Evolutionary conservation across 1,140 invertebrate genomes (phyloP), one percentile per base, ranked within the genome.

Genomic region (Pogonomyrmex barbatus): DNA sequence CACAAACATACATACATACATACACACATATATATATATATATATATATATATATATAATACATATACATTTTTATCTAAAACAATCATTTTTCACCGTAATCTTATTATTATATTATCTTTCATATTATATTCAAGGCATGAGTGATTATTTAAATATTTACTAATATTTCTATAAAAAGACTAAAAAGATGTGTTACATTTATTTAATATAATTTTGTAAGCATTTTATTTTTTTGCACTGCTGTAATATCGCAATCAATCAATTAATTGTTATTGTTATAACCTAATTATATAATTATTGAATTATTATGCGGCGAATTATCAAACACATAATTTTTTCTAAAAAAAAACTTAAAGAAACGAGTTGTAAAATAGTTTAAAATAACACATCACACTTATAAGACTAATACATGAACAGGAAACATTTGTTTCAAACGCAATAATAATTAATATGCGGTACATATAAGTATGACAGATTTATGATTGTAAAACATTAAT

Each of bases 401-500:
- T 24, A 36, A 36, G 30, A 62, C 36, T 36, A 17, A 36, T 33
- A 56, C 6, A 6, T 56, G 9, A 60, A 33, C 30, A 14, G 30
- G 14, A 60, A 14, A 60, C 30, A 62, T 36, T 62, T 62, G 33
- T 12, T 17, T 62, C 33, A 17, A 62, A 17, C 33, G 14, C 14
- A 36, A 62, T 36, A 4, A 56, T n/a, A 56, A 54, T 14, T 17
- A 60, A 36, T 14, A 36, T 1, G 17, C 12, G 36, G 14, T 36
- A 12, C 47, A 36, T 33, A 52, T 73, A 36, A 33, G 6, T 10
- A 70, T 24, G 24, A 24, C 39, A 52, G 9, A n/a, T 5, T 39
- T 54, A 73, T 56, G 39, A 54, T 54, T 71, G 10, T 24, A 39
- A 17, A 30, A 73, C 17, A 71, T 71, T 39, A 39, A 52, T 30